Evolutionary conservation across 2,113 vertebrate genomes (phyloP).

Genomic region (Tinamus guttatus): DNA sequence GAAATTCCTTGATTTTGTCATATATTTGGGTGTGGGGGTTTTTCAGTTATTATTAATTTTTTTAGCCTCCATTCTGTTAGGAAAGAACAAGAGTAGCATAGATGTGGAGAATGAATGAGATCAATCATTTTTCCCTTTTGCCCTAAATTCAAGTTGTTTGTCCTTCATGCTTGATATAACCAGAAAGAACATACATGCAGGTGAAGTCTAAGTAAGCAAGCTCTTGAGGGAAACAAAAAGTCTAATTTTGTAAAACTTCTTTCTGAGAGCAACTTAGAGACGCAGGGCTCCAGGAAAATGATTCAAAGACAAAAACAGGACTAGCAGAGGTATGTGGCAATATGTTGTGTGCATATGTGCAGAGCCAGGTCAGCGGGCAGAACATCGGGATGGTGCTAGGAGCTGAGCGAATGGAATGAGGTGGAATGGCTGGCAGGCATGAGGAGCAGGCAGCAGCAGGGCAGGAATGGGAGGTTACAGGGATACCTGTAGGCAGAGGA

Average conservation of each 20-base stretch:
- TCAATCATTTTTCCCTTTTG: background rate
- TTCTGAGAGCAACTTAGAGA: constrained; percentile 41
- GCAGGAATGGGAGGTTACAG: background rate
- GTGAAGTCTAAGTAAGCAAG: constrained; percentile 23
- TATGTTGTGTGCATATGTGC: background rate
- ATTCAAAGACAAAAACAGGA: background rate
- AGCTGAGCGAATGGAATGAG: background rate
- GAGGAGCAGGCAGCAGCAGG: background rate
- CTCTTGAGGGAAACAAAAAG: background rate
- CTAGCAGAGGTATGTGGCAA: background rate
- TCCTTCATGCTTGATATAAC: background rate
- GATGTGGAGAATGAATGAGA: background rate
- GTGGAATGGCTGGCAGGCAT: rapidly evolving
- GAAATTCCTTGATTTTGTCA: background rate
- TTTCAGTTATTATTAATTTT: background rate
- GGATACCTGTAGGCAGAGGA: background rate
- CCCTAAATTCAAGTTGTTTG: background rate
- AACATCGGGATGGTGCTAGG: rapidly evolving
- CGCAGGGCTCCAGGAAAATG: background rate
- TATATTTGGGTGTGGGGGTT: background rate
- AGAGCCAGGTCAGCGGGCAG: rapidly evolving
- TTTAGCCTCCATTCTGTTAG: background rate
- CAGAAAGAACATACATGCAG: constrained; percentile 18
- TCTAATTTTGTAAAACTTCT: constrained; percentile 46
- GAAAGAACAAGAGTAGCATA: background rate